Evolutionary conservation across 2,113 vertebrate genomes (phyloP).

Genomic region (Podarcis raffonei): DNA sequence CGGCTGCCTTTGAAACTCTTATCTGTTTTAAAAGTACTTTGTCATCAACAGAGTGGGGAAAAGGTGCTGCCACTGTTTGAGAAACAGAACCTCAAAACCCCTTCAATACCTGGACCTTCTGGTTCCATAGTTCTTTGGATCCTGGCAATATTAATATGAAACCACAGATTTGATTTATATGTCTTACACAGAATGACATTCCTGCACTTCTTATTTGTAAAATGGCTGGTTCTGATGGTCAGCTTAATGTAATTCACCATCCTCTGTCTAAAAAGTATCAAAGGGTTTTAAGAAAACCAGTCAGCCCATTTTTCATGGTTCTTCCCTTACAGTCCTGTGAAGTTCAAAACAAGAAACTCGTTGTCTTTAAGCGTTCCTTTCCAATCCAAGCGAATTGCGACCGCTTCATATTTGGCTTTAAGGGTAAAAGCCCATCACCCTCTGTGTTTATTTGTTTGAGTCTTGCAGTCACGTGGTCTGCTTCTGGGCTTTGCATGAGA

Average conservation of each 20-base stretch:
- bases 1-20: background rate
- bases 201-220: slow-evolving; percentile 38
- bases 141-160: background rate
- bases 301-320: slow-evolving; percentile 1
- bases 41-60: too few relatives aligned
- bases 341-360: slow-evolving; percentile 38
- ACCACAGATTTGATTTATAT: background rate
- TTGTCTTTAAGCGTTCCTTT: slow-evolving; percentile 37
- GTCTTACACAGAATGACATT: slow-evolving; percentile 31
- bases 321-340: slow-evolving; percentile 43
- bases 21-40: background rate
- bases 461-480: slow-evolving; percentile 62
- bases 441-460: slow-evolving; percentile 74
- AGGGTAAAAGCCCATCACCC: slow-evolving; percentile 44
- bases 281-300: slow-evolving; percentile 17
- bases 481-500: slow-evolving; percentile 76
- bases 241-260: slow-evolving; percentile 49
- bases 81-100: background rate
- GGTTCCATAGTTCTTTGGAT: background rate
- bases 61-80: background rate
- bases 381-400: slow-evolving; percentile 18
- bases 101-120: background rate
- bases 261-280: slow-evolving; percentile 21
- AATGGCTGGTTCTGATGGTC: slow-evolving; percentile 45
- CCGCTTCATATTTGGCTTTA: slow-evolving; percentile 46